These are phyloP conservation scores for Drosophila tanythrix DNA, from an alignment of 2,888 invertebrate genomes.

Conservation along the genomic window DNA sequence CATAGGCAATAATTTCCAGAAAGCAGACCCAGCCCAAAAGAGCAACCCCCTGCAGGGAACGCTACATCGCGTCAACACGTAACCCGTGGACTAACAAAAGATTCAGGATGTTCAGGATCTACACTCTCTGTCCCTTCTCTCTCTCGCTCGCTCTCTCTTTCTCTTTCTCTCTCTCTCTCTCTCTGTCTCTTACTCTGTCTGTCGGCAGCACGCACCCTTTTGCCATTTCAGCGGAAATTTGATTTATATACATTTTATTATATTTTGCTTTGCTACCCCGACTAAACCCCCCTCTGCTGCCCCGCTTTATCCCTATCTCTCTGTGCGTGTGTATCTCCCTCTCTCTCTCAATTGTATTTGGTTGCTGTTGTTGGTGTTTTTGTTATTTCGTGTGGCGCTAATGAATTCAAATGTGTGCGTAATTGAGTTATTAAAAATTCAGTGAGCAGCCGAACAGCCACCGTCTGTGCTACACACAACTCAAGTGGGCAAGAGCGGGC, in stretches of 20 bases:
- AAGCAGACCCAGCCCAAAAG: slow-evolving; percentile 23
- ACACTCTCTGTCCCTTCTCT: not conserved
- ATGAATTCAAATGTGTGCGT: slow-evolving; percentile 83
- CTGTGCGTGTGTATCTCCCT: not conserved
- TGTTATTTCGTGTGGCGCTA: slow-evolving; percentile 68
- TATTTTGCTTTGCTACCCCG: slow-evolving; percentile 64
- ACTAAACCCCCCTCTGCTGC: not conserved
- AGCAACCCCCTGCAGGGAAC: slow-evolving; percentile 53
- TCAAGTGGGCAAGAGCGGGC: not conserved
- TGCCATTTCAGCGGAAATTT: slow-evolving; percentile 76
- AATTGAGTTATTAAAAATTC: slow-evolving; percentile 84
- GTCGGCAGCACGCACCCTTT: slow-evolving; percentile 45
- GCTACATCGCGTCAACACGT: slow-evolving; percentile 39
- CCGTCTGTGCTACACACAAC: slow-evolving; percentile 40
- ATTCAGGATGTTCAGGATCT: slow-evolving; percentile 17
- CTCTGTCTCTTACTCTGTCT: slow-evolving; percentile 11
- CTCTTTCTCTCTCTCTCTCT: not conserved
- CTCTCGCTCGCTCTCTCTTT: not conserved
- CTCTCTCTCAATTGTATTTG: slow-evolving; percentile 22
- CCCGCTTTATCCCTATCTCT: not conserved
- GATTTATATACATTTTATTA: slow-evolving; percentile 79
- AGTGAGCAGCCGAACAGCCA: slow-evolving; percentile 53
- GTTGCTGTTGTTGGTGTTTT: slow-evolving; percentile 33
- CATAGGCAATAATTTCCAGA: slow-evolving; percentile 67
- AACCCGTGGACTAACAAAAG: slow-evolving; percentile 40